Percentiles rank a stretch among this genome's conserved stretches.
phyloP scores from a whole-genome alignment of 2,888 invertebrate species.

The Torymus aiolomorphi region DNA sequence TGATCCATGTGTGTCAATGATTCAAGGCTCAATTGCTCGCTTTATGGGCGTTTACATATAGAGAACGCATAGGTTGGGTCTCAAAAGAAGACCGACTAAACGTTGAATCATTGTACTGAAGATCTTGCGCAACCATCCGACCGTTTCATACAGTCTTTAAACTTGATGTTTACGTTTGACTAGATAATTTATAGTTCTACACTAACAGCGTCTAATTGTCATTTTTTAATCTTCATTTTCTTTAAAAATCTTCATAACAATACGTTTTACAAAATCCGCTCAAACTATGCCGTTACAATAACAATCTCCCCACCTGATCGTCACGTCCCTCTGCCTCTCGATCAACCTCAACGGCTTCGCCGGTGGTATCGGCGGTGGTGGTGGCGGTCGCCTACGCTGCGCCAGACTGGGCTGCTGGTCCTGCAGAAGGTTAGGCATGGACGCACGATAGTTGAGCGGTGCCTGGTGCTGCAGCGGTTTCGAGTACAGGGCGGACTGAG shows the following conservation, averaged over 20 bases:
- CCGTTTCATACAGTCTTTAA: background rate
- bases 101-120: background rate
- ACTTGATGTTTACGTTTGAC: no score
- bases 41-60: no score
- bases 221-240: no score
- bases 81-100: background rate
- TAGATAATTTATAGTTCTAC: no score
- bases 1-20: conserved; percentile 1
- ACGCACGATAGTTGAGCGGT: conserved; percentile 78
- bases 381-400: conserved; percentile 73
- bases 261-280: no score
- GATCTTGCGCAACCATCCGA: background rate
- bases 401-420: conserved; percentile 74
- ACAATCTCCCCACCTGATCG: conserved; percentile 67
- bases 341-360: conserved; percentile 78
- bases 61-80: background rate
- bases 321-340: conserved; percentile 71
- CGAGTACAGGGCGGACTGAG: conserved; percentile 51
- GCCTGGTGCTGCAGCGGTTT: conserved; percentile 70
- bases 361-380: conserved; percentile 78
- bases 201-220: no score
- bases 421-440: conserved; percentile 78
- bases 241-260: no score
- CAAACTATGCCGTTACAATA: no score
- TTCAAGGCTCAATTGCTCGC: background rate